Evolutionary conservation across 2,888 invertebrate species (phyloP).

Genomic region (Trileptium ribeirensis): DNA sequence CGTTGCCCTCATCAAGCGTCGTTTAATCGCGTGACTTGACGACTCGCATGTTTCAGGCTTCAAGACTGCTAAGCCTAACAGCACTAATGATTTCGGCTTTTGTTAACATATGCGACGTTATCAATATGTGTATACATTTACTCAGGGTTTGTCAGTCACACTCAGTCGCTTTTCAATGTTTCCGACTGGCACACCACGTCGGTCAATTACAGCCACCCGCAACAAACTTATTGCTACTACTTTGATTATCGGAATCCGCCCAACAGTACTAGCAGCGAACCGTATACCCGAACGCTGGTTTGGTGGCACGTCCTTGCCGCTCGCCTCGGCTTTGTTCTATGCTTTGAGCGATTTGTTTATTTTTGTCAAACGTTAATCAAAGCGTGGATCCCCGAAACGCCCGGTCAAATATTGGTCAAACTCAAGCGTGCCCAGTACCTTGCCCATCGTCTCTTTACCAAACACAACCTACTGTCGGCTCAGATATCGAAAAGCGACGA

Average conservation of each 20-base stretch:
- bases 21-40: too few species aligned
- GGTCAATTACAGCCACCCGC: neutral
- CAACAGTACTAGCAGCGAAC: neutral
- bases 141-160: conserved; percentile 11
- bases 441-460: neutral
- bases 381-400: neutral
- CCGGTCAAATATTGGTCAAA: neutral
- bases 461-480: neutral
- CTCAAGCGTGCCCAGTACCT: neutral
- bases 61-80: too few species aligned
- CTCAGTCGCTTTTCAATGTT: neutral
- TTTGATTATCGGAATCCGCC: neutral
- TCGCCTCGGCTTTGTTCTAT: conserved; percentile 18
- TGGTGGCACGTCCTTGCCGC: conserved; percentile 21
- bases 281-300: neutral
- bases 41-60: too few species aligned
- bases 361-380: neutral
- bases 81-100: too few species aligned
- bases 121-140: neutral
- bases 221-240: neutral
- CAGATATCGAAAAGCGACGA: neutral
- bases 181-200: neutral
- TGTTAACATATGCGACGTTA: neutral
- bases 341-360: conserved; percentile 24
- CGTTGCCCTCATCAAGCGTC: too few species aligned